These are phyloP conservation scores for Leptinotarsa texana DNA, from an alignment of 1,140 invertebrate genomes.

Conservation along the genomic window DNA sequence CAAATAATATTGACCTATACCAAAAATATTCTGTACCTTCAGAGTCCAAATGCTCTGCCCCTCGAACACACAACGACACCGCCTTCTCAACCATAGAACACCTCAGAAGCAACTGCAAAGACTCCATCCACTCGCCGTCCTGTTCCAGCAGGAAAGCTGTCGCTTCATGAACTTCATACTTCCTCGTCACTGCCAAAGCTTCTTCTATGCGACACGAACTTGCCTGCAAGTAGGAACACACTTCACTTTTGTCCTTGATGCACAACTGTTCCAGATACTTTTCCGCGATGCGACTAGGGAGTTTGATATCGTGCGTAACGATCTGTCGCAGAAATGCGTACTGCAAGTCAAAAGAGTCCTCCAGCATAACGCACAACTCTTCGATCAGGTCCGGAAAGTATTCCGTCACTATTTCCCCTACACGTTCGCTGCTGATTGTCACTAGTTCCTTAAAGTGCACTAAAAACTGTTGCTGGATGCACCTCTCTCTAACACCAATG, in stretches of 20 bases:
- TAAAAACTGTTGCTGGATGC: conserved; percentile 58
- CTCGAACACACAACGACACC: conserved; percentile 54
- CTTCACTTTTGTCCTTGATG: conserved; percentile 55
- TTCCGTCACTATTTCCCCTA: conserved; percentile 61
- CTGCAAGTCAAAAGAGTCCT: conserved; percentile 57
- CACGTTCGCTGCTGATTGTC: conserved; percentile 56
- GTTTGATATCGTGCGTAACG: conserved; percentile 59
- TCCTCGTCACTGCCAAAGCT: conserved; percentile 55
- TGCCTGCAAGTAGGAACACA: conserved; percentile 49
- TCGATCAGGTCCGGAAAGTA: conserved; percentile 59
- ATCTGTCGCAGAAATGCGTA: conserved; percentile 68
- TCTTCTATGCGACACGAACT: conserved; percentile 51
- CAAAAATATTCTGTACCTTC: conserved; percentile 25
- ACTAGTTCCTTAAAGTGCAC: conserved; percentile 54
- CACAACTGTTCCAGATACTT: conserved; percentile 73
- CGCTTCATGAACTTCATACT: conserved; percentile 53
- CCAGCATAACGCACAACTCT: conserved; percentile 57
- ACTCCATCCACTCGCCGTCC: conserved; percentile 56
- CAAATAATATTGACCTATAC: no score
- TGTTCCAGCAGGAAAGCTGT: conserved; percentile 58
- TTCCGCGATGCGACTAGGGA: conserved; percentile 63
- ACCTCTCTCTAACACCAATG: conserved; percentile 60
- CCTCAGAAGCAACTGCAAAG: conserved; percentile 57
- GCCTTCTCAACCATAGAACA: conserved; percentile 49
- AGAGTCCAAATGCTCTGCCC: conserved; percentile 52